Percentiles rank a stretch among this genome's conserved stretches.
Evolutionary conservation across 2,113 vertebrate genomes (phyloP).

Genomic region (Dryoscopus gambensis): DNA sequence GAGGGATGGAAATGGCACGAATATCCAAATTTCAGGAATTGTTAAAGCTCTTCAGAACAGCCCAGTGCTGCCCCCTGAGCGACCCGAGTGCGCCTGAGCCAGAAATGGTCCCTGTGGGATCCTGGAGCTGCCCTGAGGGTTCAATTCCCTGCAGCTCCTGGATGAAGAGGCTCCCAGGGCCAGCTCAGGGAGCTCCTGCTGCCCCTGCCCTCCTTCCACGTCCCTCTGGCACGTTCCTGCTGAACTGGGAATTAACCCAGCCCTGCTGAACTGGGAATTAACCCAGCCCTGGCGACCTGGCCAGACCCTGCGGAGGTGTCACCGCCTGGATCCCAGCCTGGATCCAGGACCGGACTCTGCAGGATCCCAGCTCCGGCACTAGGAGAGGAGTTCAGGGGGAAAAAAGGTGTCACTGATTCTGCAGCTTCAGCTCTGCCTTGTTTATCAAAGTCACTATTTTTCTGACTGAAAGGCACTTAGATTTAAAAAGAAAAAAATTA

Average conservation of each 20-base stretch:
- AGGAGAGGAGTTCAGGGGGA: not conserved
- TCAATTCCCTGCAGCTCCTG: fast-evolving
- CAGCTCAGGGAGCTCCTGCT: not conserved
- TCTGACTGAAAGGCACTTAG: not conserved
- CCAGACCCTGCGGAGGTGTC: fast-evolving
- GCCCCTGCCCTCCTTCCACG: fast-evolving
- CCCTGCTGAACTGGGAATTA: not conserved
- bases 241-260: not conserved
- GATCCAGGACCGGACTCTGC: not conserved
- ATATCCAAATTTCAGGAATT: not conserved
- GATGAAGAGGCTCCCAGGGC: not conserved
- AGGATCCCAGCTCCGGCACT: not conserved
- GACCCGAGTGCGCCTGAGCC: not conserved
- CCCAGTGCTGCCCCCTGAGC: not conserved
- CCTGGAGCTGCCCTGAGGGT: not conserved
- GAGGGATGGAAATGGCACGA: not conserved
- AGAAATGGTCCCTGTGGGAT: not conserved
- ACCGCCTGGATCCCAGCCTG: fast-evolving
- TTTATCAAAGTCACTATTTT: not conserved
- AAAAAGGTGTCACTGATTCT: not conserved
- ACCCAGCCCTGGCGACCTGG: not conserved
- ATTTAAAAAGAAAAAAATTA: not conserved
- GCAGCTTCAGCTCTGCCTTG: not conserved
- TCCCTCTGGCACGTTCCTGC: not conserved
- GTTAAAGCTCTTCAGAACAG: no score